Evolutionary conservation across 2,888 invertebrate species (phyloP).

Genomic region (Amorpha juglandis): DNA sequence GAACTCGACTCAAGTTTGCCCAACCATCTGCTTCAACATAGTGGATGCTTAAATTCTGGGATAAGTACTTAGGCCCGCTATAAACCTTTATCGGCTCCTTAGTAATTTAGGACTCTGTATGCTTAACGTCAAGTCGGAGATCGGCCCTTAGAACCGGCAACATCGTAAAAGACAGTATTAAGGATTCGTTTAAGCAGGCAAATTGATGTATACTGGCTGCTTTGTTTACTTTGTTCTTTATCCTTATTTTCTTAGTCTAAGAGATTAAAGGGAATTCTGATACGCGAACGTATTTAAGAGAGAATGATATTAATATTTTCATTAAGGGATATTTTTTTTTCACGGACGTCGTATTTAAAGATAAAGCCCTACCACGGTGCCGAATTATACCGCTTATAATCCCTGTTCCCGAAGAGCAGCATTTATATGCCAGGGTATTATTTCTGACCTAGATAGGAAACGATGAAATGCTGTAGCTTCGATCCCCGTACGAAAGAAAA

Average conservation of each 20-base stretch:
- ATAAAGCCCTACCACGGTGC: no score
- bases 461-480: no score
- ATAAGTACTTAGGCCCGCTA: conserved; percentile 41
- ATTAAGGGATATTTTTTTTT: neutral
- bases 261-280: neutral
- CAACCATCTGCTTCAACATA: conserved; percentile 25
- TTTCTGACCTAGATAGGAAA: no score
- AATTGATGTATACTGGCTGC: conserved; percentile 12
- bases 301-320: no score
- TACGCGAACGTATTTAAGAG: no score
- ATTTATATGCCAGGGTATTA: no score
- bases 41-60: conserved; percentile 28
- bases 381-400: no score
- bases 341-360: no score
- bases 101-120: conserved; percentile 52
- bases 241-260: neutral
- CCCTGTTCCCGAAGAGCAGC: no score
- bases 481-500: no score
- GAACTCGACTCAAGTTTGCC: conserved; percentile 19
- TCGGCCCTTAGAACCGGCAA: conserved; percentile 28
- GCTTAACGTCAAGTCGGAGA: conserved; percentile 45
- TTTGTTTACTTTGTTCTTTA: neutral
- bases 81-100: conserved; percentile 56
- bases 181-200: conserved; percentile 24
- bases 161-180: conserved; percentile 31